phyloP scores from a whole-genome alignment of 2,888 invertebrate genomes.

The Anoplius nigerrimus region DNA sequence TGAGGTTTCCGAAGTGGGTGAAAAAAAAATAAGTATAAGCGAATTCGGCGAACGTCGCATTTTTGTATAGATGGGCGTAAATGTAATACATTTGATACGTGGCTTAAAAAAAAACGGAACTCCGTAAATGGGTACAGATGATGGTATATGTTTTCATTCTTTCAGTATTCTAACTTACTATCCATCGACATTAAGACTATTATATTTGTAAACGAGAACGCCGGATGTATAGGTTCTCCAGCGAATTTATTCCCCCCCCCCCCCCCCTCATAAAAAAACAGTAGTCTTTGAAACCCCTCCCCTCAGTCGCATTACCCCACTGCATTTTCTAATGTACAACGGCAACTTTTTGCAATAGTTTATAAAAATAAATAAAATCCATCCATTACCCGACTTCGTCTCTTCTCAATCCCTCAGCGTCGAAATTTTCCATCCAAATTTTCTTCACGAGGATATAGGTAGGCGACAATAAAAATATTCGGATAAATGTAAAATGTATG shows the following conservation, averaged over 20 bases:
- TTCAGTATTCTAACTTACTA: conserved; percentile 39
- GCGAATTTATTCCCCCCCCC: too few species aligned
- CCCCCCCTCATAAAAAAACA: too few species aligned
- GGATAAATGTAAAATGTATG: conserved; percentile 73
- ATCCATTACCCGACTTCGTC: conserved; percentile 18
- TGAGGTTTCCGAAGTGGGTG: neutral
- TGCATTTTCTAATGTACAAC: conserved; percentile 62
- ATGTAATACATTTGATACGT: conserved; percentile 43
- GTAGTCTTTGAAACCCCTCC: conserved; percentile 32
- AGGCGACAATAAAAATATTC: neutral
- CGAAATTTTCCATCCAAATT: neutral
- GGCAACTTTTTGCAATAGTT: conserved; percentile 70
- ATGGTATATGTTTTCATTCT: conserved; percentile 21
- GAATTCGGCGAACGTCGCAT: conserved; percentile 16
- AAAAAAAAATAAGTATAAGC: neutral
- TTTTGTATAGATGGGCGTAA: conserved; percentile 47
- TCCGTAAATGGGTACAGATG: conserved; percentile 19
- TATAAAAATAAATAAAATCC: conserved; percentile 64
- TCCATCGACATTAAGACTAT: conserved; percentile 32
- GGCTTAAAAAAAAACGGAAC: conserved; percentile 34
- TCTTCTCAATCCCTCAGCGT: too few species aligned
- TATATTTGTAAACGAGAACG: conserved; percentile 6
- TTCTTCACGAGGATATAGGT: neutral
- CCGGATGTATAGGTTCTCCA: conserved; percentile 38
- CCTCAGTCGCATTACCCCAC: conserved; percentile 40